Conservation (phyloP, 2,113 vertebrate genomes). For the Phalacrocorax pelagicus region DNA sequence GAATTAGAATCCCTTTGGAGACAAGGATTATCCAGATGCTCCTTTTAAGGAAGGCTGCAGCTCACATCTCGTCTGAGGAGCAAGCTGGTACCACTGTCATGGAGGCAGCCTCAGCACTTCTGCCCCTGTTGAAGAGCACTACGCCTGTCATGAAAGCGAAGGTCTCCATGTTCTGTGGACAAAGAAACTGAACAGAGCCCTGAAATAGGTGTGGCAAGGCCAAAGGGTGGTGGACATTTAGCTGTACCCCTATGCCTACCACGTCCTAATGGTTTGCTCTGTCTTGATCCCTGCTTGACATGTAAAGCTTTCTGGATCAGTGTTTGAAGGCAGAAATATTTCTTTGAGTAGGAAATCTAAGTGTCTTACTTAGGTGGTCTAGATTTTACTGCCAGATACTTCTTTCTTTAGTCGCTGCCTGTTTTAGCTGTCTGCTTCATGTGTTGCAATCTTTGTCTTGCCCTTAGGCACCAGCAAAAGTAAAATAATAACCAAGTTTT, state of each 20-base stretch:
- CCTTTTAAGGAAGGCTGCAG: background rate
- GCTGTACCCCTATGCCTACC: background rate
- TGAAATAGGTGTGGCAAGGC: background rate
- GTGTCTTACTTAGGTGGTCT: constrained; percentile 15
- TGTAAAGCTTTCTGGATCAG: background rate
- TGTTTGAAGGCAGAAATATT: background rate
- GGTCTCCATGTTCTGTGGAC: background rate
- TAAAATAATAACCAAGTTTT: constrained; percentile 27
- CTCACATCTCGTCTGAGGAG: background rate
- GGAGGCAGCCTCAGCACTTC: background rate
- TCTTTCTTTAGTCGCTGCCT: background rate
- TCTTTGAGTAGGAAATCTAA: background rate
- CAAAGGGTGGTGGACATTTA: background rate
- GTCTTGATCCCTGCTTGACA: background rate
- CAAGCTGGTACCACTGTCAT: background rate
- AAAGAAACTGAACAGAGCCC: background rate
- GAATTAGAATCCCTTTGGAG: background rate
- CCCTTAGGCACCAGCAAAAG: background rate
- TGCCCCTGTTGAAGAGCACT: background rate
- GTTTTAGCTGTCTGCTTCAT: background rate
- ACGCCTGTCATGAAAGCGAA: background rate
- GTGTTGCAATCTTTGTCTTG: constrained; percentile 15
- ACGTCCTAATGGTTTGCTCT: background rate
- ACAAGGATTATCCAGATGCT: background rate
- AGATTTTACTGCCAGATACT: background rate